phyloP scores from a whole-genome alignment of 1,140 invertebrate genomes.

The Drosophila parvula region DNA sequence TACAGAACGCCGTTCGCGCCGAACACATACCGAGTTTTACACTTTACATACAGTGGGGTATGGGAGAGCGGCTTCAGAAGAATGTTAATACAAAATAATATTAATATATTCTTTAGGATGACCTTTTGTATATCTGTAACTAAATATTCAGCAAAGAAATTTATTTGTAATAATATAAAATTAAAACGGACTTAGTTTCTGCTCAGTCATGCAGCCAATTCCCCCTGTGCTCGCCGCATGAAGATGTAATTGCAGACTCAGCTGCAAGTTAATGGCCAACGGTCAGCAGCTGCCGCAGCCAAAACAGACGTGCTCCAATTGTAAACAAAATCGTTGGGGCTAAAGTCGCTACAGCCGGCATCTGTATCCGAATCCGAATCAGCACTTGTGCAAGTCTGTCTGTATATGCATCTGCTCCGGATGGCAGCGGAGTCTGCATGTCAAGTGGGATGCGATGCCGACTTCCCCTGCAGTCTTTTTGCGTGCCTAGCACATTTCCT shows the following conservation, averaged over 20 bases:
- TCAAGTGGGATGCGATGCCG: constrained; percentile 42
- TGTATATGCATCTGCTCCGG: constrained; percentile 50
- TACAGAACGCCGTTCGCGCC: constrained; percentile 43
- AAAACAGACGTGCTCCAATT: constrained; percentile 79
- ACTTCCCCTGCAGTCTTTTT: constrained; percentile 48
- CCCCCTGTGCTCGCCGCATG: not conserved
- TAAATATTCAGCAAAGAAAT: no score
- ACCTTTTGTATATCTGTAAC: not conserved
- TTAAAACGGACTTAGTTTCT: not conserved
- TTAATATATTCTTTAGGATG: no score
- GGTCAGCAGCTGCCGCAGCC: constrained; percentile 70
- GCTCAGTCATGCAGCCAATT: not conserved
- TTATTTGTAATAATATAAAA: not conserved
- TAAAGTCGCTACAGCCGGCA: constrained; percentile 12
- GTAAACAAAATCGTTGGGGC: constrained; percentile 68
- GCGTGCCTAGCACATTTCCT: constrained; percentile 60
- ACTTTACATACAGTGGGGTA: constrained; percentile 6
- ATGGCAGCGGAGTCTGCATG: constrained; percentile 44
- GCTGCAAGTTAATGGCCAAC: constrained; percentile 63
- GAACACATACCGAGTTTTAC: not conserved
- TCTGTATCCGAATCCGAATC: constrained; percentile 25
- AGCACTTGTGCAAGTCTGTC: constrained; percentile 8
- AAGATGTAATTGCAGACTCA: constrained; percentile 56
- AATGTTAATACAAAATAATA: no score
- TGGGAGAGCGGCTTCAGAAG: not conserved